These are phyloP conservation scores for Saxidomus purpurata DNA, from an alignment of 1,140 invertebrate species.

Conservation along the genomic window DNA sequence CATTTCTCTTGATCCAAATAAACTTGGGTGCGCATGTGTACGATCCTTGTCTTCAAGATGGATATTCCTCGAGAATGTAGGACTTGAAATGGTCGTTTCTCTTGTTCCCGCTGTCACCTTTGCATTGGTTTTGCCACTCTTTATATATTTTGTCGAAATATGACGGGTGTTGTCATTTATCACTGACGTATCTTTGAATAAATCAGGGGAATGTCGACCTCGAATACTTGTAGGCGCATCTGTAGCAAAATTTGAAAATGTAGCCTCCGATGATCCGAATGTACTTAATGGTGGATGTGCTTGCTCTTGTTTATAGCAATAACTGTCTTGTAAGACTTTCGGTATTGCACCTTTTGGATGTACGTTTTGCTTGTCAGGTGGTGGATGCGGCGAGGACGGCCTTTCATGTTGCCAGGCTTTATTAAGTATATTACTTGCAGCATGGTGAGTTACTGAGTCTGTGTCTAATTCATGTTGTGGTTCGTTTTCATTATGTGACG, in stretches of 20 bases:
- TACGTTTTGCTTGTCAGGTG: background rate
- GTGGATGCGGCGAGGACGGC: slow-evolving; percentile 19
- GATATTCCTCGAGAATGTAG: background rate
- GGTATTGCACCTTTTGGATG: background rate
- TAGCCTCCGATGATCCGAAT: background rate
- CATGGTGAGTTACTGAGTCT: background rate
- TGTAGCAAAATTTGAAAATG: background rate
- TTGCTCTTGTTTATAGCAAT: background rate
- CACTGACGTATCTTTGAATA: background rate
- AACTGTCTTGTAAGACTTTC: background rate
- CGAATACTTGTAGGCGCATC: slow-evolving; percentile 14
- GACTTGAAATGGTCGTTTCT: background rate
- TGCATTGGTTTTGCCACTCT: too few relatives aligned
- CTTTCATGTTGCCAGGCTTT: background rate
- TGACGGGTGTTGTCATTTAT: background rate
- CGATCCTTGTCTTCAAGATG: background rate
- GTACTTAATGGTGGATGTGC: background rate
- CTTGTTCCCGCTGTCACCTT: background rate
- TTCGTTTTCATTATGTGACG: too few relatives aligned
- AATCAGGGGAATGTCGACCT: background rate
- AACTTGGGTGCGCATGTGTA: background rate
- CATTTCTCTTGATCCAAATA: slow-evolving; percentile 5
- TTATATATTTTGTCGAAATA: background rate
- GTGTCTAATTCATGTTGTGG: background rate
- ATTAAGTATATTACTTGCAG: background rate